A percentile compares a stretch with the other conserved stretches of the same genome.
Evolutionary conservation across 37 sponge, comb jelly and placozoan species (phyloP).

Genomic region (Diacarnus erythraeanus): DNA sequence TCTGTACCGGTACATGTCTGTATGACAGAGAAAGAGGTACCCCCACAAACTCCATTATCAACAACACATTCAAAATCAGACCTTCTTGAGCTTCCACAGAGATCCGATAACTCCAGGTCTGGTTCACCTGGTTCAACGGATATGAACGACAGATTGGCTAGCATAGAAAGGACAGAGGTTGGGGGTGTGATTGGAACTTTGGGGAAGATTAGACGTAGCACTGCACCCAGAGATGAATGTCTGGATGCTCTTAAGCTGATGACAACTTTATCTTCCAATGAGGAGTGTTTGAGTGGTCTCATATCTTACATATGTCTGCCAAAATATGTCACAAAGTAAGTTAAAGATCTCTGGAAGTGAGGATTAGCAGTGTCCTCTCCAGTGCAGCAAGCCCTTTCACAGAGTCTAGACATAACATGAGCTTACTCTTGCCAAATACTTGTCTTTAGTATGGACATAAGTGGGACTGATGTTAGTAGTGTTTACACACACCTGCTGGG

Average conservation of each 20-base stretch:
- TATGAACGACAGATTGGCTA: background rate
- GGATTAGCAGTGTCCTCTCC: too few relatives aligned
- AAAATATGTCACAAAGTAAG: slow-evolving; percentile 35
- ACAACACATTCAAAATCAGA: too few relatives aligned
- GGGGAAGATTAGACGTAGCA: background rate
- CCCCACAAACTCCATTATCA: background rate
- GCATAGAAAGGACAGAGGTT: background rate
- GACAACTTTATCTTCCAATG: slow-evolving; percentile 59
- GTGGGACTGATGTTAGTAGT: too few relatives aligned
- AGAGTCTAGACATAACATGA: too few relatives aligned
- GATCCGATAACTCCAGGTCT: background rate
- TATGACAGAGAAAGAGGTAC: background rate
- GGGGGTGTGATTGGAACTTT: background rate
- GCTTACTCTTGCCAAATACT: too few relatives aligned
- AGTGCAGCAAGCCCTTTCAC: too few relatives aligned
- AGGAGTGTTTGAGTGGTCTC: slow-evolving; percentile 67
- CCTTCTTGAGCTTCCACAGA: background rate
- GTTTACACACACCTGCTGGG: too few relatives aligned
- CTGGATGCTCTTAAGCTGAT: slow-evolving; percentile 40
- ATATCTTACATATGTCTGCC: slow-evolving; percentile 76
- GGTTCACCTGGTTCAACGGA: background rate
- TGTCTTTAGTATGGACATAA: too few relatives aligned
- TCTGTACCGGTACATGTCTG: background rate
- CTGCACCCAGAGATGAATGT: background rate
- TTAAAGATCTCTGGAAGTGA: too few relatives aligned